Percentiles rank a stretch among this genome's conserved stretches.
Evolutionary conservation across 2,888 invertebrate species (phyloP).

Genomic region (Automeris io): DNA sequence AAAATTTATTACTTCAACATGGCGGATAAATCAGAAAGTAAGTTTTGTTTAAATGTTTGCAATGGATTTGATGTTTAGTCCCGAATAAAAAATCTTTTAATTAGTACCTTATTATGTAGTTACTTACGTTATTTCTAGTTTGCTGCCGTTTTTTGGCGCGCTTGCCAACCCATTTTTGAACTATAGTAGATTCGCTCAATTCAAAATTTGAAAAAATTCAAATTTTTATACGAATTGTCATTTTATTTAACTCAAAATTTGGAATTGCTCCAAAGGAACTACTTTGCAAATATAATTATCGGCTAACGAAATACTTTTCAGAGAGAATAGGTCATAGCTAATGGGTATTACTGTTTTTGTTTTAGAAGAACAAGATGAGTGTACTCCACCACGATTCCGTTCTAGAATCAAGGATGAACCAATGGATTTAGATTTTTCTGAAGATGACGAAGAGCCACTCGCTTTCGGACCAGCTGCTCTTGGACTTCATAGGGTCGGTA

Average conservation of each 20-base stretch:
- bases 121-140: slow-evolving; percentile 18
- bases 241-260: slow-evolving; percentile 35
- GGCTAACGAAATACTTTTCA: slow-evolving; percentile 9
- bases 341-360: slow-evolving; percentile 4
- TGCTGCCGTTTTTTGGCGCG: slow-evolving; percentile 10
- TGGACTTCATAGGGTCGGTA: slow-evolving; percentile 88
- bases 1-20: slow-evolving; percentile 80
- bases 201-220: slow-evolving; percentile 77
- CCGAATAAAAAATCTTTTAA: neutral
- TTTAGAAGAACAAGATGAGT: slow-evolving; percentile 44
- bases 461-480: slow-evolving; percentile 88
- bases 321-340: neutral
- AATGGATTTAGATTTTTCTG: slow-evolving; percentile 80
- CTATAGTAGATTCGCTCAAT: slow-evolving; percentile 43
- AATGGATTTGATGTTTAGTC: slow-evolving; percentile 17
- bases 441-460: slow-evolving; percentile 82
- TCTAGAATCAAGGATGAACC: slow-evolving; percentile 75
- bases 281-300: slow-evolving; percentile 9
- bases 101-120: slow-evolving; percentile 12
- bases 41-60: slow-evolving; percentile 71
- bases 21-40: slow-evolving; percentile 89
- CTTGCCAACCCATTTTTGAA: slow-evolving; percentile 13
- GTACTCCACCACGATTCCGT: slow-evolving; percentile 39
- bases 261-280: slow-evolving; percentile 17
- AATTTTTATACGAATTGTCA: slow-evolving; percentile 63